A percentile compares a stretch with the other conserved stretches of the same genome.
Conservation (phyloP, 2,888 invertebrate genomes). For the Dryomyza anilis region DNA sequence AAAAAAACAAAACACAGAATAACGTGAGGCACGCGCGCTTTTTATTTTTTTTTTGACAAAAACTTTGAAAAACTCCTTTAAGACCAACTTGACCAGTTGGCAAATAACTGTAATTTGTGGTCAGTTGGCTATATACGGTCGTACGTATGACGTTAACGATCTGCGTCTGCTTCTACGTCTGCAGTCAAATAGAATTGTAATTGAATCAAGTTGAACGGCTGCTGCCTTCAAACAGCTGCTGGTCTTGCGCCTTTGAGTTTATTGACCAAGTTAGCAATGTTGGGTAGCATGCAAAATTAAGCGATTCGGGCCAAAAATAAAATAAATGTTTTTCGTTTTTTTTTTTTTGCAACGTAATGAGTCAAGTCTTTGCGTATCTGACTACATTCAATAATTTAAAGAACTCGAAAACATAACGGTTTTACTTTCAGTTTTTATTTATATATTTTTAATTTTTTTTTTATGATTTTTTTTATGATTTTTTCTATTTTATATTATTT, state of each 20-base stretch:
- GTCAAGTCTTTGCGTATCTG: neutral
- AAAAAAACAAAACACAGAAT: neutral
- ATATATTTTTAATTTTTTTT: too few relatives aligned
- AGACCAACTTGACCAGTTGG: neutral
- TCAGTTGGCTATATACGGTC: neutral
- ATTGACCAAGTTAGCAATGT: neutral
- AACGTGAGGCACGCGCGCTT: neutral
- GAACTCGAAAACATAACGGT: too few relatives aligned
- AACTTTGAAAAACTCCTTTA: neutral
- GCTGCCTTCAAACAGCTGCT: neutral
- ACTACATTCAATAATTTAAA: too few relatives aligned
- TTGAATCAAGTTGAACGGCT: neutral
- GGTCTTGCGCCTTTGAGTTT: neutral
- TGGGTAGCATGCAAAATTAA: neutral
- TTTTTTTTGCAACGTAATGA: neutral
- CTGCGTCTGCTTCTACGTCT: neutral
- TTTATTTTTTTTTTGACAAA: neutral
- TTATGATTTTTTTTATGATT: too few relatives aligned
- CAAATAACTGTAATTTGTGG: slow-evolving; percentile 1
- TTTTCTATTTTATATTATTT: too few relatives aligned
- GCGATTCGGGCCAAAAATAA: too few relatives aligned
- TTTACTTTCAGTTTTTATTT: too few relatives aligned
- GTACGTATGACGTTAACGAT: neutral
- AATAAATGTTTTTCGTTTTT: too few relatives aligned
- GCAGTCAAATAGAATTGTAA: neutral